Evolutionary conservation across 2,888 invertebrate genomes (phyloP).

Genomic region (Protodeltote pygarga): DNA sequence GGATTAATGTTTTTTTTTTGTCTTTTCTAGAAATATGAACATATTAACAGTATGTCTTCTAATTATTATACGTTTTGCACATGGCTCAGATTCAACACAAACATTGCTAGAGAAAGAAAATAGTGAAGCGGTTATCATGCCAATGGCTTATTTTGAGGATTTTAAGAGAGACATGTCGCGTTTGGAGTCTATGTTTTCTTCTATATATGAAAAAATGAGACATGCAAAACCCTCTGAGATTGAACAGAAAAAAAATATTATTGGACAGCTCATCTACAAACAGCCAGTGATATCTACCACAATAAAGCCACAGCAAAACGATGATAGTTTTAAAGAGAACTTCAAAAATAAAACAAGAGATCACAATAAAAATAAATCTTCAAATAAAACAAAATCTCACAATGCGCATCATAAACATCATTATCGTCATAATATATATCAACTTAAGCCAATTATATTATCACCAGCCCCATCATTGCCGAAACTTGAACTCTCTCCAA

Average conservation of each 20-base stretch:
- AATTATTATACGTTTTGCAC: slow-evolving; percentile 45
- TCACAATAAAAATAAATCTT: too few relatives aligned
- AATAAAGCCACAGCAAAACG: slow-evolving; percentile 12
- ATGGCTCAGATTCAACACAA: slow-evolving; percentile 21
- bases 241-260: slow-evolving; percentile 60
- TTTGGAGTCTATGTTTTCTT: slow-evolving; percentile 54
- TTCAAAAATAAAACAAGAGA: not conserved
- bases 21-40: slow-evolving; percentile 55
- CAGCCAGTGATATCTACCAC: slow-evolving; percentile 48
- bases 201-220: slow-evolving; percentile 58
- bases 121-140: not conserved
- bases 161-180: slow-evolving; percentile 34
- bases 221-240: slow-evolving; percentile 60
- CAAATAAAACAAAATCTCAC: too few relatives aligned
- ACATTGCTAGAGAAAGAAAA: not conserved
- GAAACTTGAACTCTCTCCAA: too few relatives aligned
- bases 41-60: slow-evolving; percentile 39
- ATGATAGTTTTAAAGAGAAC: not conserved
- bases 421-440: too few relatives aligned
- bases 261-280: slow-evolving; percentile 56
- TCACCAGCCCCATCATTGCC: slow-evolving; percentile 3
- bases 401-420: too few relatives aligned
- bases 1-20: too few relatives aligned
- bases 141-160: slow-evolving; percentile 46
- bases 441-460: too few relatives aligned